Evolutionary conservation across 2,888 invertebrate genomes (phyloP), one percentile per base, ranked within the genome.

Genomic region (Xanthorhoe designata): DNA sequence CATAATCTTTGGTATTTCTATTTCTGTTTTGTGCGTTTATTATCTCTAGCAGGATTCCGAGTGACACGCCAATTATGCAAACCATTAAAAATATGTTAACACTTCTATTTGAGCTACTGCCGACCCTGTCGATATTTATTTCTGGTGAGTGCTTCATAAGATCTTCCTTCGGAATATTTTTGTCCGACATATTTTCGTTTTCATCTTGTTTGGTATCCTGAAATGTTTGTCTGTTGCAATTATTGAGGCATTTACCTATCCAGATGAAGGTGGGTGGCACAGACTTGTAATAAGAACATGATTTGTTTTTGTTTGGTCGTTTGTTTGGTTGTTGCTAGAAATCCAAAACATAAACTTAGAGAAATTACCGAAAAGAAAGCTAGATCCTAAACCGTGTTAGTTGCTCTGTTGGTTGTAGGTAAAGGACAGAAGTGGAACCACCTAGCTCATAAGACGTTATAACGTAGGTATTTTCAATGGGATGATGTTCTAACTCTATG

Each of bases 1-100:
- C 68, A 60, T 57, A 35, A 50, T 54, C 61, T 51, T 68, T 68
- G 32, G 60, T 53, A 47, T 72, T 75, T 42, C 76, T 74, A 61
- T 78, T 80, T 71, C 80, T 81, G 64, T 83, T 84, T 47, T 84
- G 82, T 51, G 78, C 78, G 64, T 87, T 85, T 52, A 88, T 73
- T 66, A 88, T 81, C 75, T 91, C 86, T 73, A 90, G 73, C 24
- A 86, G 32, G 66, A 91, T 84, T 1, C 85, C 91, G 24, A 91
- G 66, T 9, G 85, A 79, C 13, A 92, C 83, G 1, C 88, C 91
- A 45, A 86, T 73, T 67, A 92, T 80, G 77, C 89, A 91, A 64
- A 90, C 74, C 58, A 90, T 58, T 32, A 91, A 78, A 73, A 87
- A 87, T 72, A 88, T 75, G 66, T 85, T 85, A 59, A 70, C 68